Percentiles rank a stretch among this genome's conserved stretches.
phyloP scores from a whole-genome alignment of 1,140 invertebrate species.

The Drosophila littoralis region DNA sequence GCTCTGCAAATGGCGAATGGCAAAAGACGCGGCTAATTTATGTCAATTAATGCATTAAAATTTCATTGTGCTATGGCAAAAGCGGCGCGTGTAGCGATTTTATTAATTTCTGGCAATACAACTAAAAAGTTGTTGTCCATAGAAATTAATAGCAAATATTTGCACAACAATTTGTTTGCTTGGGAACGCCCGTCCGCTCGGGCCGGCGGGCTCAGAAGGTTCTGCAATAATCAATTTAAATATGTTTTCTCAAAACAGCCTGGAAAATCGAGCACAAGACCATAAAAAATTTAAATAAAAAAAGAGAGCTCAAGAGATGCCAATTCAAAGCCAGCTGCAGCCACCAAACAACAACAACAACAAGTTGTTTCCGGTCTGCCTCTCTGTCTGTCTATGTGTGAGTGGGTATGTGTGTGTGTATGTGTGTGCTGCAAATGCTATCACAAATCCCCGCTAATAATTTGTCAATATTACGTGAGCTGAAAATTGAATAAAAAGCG shows the following conservation, averaged over 20 bases:
- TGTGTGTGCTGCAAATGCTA: conserved; percentile 46
- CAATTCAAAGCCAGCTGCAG: conserved; percentile 63
- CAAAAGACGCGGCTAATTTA: conserved; percentile 60
- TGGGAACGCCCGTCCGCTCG: conserved; percentile 20
- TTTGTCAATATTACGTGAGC: conserved; percentile 84
- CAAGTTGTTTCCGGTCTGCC: conserved; percentile 52
- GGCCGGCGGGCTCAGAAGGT: neutral
- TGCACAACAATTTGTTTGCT: conserved; percentile 76
- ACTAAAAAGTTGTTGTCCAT: conserved; percentile 63
- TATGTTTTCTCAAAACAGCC: conserved; percentile 42
- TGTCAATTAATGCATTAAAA: conserved; percentile 76
- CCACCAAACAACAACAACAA: conserved; percentile 31
- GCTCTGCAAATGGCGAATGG: conserved; percentile 42
- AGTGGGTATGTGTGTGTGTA: conserved; percentile 21
- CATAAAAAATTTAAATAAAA: conserved; percentile 69
- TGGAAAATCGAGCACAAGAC: conserved; percentile 27
- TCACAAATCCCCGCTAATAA: conserved; percentile 82
- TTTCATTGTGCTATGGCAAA: conserved; percentile 54
- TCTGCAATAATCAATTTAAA: conserved; percentile 71
- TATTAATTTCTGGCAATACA: conserved; percentile 40
- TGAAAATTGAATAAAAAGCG: conserved; percentile 83
- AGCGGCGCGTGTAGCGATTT: conserved; percentile 3
- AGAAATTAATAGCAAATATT: conserved; percentile 80
- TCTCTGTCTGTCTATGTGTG: neutral
- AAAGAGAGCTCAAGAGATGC: neutral